These are phyloP conservation scores for Leptoclinus maculatus DNA, from an alignment of 2,797 vertebrate genomes.

Conservation along the genomic window DNA sequence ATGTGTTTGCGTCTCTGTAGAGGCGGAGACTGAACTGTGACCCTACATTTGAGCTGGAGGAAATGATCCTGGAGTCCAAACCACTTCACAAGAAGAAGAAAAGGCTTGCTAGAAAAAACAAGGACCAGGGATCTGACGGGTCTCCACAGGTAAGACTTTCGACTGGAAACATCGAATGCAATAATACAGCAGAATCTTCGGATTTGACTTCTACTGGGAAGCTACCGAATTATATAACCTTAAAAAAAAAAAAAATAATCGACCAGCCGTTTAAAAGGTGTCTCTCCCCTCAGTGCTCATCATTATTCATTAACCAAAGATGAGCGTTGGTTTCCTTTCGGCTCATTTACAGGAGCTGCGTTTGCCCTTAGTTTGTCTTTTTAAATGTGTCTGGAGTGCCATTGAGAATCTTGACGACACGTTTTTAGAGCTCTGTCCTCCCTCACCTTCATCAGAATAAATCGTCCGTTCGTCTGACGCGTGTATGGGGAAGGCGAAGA, in stretches of 20 bases:
- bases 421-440: conserved; percentile 39
- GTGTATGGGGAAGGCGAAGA: conserved; percentile 22
- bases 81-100: conserved; percentile 99
- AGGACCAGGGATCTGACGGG: conserved; percentile 85
- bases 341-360: conserved; percentile 41
- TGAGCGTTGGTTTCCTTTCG: conserved; percentile 34
- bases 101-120: conserved; percentile 92
- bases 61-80: conserved; percentile 99
- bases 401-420: conserved; percentile 43
- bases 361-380: conserved; percentile 52
- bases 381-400: conserved; percentile 47
- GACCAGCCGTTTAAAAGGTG: neutral
- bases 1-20: conserved; percentile 71
- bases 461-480: conserved; percentile 17
- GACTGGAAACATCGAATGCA: neutral
- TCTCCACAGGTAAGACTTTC: conserved; percentile 88
- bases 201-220: neutral
- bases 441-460: conserved; percentile 46
- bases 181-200: neutral
- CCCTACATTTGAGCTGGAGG: conserved; percentile 97
- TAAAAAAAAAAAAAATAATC: neutral
- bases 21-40: conserved; percentile 96
- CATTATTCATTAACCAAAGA: conserved; percentile 38
- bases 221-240: neutral
- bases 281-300: conserved; percentile 26